Percentiles rank a stretch among this genome's conserved stretches.
Evolutionary conservation across 2,888 invertebrate genomes (phyloP).

Genomic region (Ypsolopha sequella): DNA sequence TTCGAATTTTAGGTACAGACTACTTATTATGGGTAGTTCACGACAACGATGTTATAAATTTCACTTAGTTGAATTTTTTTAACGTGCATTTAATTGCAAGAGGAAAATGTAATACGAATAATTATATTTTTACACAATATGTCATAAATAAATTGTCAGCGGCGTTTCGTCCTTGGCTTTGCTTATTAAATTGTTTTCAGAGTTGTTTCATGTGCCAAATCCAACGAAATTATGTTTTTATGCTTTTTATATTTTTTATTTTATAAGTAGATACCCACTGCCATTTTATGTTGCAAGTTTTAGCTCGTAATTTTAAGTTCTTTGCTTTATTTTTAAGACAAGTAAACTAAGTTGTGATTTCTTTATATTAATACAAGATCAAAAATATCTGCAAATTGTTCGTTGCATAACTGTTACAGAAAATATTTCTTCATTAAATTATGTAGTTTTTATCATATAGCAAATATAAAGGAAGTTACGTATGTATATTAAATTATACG

Average conservation of each 20-base stretch:
- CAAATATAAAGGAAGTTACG: neutral
- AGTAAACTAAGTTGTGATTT: neutral
- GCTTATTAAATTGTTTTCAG: neutral
- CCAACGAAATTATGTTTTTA: neutral
- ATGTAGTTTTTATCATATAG: neutral
- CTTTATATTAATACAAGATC: neutral
- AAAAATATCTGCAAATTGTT: neutral
- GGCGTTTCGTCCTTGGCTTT: neutral
- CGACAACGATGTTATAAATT: neutral
- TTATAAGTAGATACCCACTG: neutral
- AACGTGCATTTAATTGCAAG: neutral
- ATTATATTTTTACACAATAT: neutral
- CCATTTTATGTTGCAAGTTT: neutral
- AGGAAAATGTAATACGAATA: neutral
- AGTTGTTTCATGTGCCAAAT: constrained; percentile 1
- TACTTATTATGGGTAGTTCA: neutral
- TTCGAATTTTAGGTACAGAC: neutral
- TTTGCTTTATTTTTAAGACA: neutral
- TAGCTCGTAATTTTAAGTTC: neutral
- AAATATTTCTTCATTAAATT: neutral
- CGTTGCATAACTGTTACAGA: neutral
- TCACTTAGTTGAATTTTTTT: neutral
- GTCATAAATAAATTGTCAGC: no score
- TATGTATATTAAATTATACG: neutral
- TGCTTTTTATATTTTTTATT: neutral